Percentiles rank a stretch among this genome's conserved stretches.
Conservation (phyloP, 2,888 invertebrate genomes). For the Apeira syringaria region DNA sequence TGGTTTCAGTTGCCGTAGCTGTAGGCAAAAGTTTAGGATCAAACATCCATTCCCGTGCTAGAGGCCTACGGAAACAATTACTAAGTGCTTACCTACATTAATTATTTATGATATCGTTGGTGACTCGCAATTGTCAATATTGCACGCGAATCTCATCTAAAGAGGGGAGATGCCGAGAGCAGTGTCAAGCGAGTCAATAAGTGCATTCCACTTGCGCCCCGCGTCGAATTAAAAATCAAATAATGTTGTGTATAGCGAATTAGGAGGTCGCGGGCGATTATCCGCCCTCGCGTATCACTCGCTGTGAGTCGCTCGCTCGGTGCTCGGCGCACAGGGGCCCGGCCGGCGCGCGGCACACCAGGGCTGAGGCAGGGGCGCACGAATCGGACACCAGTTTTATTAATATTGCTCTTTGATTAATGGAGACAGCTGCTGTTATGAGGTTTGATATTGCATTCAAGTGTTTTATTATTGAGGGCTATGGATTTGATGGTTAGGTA, state of each 20-base stretch:
- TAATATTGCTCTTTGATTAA: constrained; percentile 32
- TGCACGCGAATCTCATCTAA: constrained; percentile 1
- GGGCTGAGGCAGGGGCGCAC: neutral
- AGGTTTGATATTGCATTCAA: constrained; percentile 20
- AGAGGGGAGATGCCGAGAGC: constrained; percentile 20
- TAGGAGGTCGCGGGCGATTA: constrained; percentile 38
- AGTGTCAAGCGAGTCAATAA: constrained; percentile 61
- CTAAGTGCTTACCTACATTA: too few species aligned
- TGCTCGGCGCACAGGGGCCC: constrained; percentile 3
- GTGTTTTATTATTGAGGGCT: constrained; percentile 13
- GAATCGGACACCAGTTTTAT: constrained; percentile 10
- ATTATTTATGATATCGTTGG: too few species aligned
- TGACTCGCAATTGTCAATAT: constrained; percentile 9
- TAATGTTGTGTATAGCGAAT: constrained; percentile 75
- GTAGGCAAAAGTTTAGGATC: too few species aligned
- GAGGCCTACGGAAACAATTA: too few species aligned
- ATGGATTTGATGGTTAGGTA: neutral
- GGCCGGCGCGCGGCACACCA: neutral
- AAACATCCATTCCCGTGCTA: too few species aligned
- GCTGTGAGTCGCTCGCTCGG: constrained; percentile 6
- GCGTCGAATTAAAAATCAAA: constrained; percentile 79
- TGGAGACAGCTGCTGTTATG: constrained; percentile 32
- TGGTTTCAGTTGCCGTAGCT: too few species aligned
- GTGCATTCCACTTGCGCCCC: constrained; percentile 65
- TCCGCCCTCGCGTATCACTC: too few species aligned